Conservation (phyloP, 1,140 invertebrate species). For the Pristionchus pacificus region DNA sequence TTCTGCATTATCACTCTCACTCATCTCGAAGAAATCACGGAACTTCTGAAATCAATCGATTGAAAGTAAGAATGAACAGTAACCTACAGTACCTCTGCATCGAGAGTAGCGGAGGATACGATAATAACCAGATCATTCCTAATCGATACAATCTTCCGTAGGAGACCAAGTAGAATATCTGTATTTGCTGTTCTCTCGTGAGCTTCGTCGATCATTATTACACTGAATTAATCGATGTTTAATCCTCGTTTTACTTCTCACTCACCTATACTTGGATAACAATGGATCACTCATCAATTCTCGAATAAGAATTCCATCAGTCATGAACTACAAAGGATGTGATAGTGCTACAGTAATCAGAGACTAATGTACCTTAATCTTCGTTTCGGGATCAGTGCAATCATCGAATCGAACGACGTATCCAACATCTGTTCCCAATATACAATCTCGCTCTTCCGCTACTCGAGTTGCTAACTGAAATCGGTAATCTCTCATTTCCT, state of each 20-base stretch:
- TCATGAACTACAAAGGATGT: conserved; percentile 79
- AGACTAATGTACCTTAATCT: conserved; percentile 73
- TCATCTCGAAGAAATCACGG: conserved; percentile 80
- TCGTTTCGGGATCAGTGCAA: conserved; percentile 67
- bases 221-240: conserved; percentile 52
- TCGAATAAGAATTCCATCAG: conserved; percentile 85
- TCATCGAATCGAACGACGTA: conserved; percentile 89
- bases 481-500: neutral
- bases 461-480: conserved; percentile 77
- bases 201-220: conserved; percentile 95
- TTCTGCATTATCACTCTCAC: conserved; percentile 59
- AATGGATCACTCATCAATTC: conserved; percentile 93
- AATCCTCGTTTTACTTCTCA: neutral
- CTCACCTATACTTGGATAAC: conserved; percentile 71
- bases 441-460: conserved; percentile 77
- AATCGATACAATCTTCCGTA: conserved; percentile 62
- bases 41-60: conserved; percentile 59
- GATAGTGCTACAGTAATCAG: neutral
- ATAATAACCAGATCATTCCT: conserved; percentile 67
- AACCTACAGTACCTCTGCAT: conserved; percentile 69
- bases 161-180: conserved; percentile 85
- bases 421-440: conserved; percentile 79
- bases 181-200: conserved; percentile 87
- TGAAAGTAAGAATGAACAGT: neutral
- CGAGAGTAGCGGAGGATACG: conserved; percentile 88